phyloP scores from a whole-genome alignment of 2,113 vertebrate genomes.

The Periophthalmodon schlosseri region DNA sequence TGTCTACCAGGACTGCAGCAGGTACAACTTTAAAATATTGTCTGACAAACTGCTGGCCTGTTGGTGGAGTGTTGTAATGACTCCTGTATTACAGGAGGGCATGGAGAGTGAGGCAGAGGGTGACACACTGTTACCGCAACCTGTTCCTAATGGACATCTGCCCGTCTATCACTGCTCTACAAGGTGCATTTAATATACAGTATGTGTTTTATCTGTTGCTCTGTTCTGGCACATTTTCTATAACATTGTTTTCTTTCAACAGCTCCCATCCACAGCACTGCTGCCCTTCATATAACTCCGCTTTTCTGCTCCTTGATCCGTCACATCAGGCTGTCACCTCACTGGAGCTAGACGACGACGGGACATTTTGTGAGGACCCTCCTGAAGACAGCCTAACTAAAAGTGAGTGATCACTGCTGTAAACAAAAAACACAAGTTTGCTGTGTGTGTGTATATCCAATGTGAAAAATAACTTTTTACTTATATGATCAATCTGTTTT shows the following conservation, averaged over 20 bases:
- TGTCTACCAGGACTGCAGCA: slow-evolving; percentile 75
- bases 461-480: neutral
- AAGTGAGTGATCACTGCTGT: slow-evolving; percentile 39
- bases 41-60: neutral
- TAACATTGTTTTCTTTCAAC: slow-evolving; percentile 42
- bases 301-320: slow-evolving; percentile 76
- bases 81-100: slow-evolving; percentile 67
- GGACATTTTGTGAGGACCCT: slow-evolving; percentile 24
- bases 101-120: slow-evolving; percentile 76
- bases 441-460: neutral
- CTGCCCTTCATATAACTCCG: slow-evolving; percentile 79
- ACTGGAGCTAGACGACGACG: slow-evolving; percentile 53
- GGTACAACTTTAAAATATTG: slow-evolving; percentile 65
- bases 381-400: slow-evolving; percentile 24
- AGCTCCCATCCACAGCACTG: slow-evolving; percentile 65
- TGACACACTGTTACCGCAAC: slow-evolving; percentile 77
- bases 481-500: slow-evolving; percentile 7
- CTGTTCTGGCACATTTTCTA: neutral
- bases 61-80: neutral
- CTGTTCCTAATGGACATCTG: slow-evolving; percentile 70
- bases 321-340: slow-evolving; percentile 67
- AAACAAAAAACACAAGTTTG: neutral
- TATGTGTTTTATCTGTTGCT: neutral
- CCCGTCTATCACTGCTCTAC: slow-evolving; percentile 72
- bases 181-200: slow-evolving; percentile 70